Base-by-base conservation (phyloP, 2,888 invertebrate species). In the Cosmorhoe ocellata region DNA sequence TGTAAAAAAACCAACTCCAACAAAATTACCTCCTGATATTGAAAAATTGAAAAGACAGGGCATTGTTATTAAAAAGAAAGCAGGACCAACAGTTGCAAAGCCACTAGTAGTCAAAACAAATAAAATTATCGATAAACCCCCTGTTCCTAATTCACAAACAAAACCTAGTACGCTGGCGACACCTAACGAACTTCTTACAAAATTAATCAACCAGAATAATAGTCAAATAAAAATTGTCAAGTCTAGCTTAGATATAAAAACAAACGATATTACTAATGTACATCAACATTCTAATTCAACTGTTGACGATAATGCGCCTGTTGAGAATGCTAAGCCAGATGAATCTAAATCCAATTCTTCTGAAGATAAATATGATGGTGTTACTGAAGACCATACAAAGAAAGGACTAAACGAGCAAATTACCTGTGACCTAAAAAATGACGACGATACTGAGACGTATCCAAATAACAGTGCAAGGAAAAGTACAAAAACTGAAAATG, bases 191-290 rank as follows among this genome's bases (percentile, higher is more conserved):
- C 77, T 86, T 24, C 69, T 89, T 32, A 77, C 84, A 14, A 88
- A 85, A 68, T 68, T 89, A 58, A 66, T 87, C 9, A 84, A 75
- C 56, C 83, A 86, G 63, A 80, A 77, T 51, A 84, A 84, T 65
- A 85, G 72, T 69, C 81, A 87, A 73, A 81, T 90, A 53, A 85
- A 84, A 76, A 83, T 89, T 36, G 69, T 84, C 0, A 89, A 79
- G 60, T 41, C 62, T 41, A 32, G 11, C 7, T 32, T 53, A 51
- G 59, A 62, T 65, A 46, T 55, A 53, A 52, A 56, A 45, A 30
- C 37, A 24, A 59, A 57, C 39, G 38, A 58, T 28, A 64, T 66
- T 38, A 56, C 50, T 48, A 55, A 56, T 18, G 51, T 40, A 13
- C 14, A 8, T 22, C 26, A 49, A 40, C n/a, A 38, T 22, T 47